phyloP scores from a whole-genome alignment of 2,113 vertebrate species.

The Gymnogyps californianus region DNA sequence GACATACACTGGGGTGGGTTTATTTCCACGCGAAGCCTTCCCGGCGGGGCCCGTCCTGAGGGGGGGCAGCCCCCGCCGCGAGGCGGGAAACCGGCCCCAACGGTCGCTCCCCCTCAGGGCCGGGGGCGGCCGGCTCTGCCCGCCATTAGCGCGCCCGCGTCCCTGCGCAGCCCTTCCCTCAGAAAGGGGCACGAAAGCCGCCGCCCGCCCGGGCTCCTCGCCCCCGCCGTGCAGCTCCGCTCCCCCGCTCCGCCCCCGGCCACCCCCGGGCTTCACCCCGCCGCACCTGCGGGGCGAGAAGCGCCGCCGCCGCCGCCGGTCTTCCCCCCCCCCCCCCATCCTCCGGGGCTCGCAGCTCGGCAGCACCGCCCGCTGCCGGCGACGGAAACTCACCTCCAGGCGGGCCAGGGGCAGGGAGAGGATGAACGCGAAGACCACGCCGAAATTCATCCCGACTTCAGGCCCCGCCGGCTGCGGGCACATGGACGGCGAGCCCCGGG shows the following conservation, averaged over 20 bases:
- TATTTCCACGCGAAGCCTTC: background rate
- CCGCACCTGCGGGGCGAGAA: background rate
- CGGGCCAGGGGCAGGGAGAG: slow-evolving; percentile 66
- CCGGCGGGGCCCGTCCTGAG: background rate
- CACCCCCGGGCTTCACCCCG: background rate
- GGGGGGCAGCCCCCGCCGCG: background rate
- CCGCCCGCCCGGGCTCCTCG: background rate
- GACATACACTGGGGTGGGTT: background rate
- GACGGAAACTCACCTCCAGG: slow-evolving; percentile 65
- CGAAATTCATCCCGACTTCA: slow-evolving; percentile 70
- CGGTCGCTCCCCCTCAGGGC: background rate
- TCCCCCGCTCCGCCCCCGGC: no score
- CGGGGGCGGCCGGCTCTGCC: background rate
- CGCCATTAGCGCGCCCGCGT: background rate
- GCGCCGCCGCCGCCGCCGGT: background rate
- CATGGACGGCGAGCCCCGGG: slow-evolving; percentile 50
- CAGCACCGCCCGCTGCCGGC: slow-evolving; percentile 41
- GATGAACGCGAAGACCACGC: slow-evolving; percentile 66
- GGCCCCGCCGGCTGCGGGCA: slow-evolving; percentile 57
- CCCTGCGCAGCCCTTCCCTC: background rate
- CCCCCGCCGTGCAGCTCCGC: background rate
- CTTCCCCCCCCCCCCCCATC: background rate
- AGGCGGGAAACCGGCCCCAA: background rate
- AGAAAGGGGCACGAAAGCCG: background rate
- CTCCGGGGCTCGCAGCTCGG: background rate